Evolutionary conservation across 2,797 vertebrate species (phyloP).

Genomic region (Pempheris klunzingeri): DNA sequence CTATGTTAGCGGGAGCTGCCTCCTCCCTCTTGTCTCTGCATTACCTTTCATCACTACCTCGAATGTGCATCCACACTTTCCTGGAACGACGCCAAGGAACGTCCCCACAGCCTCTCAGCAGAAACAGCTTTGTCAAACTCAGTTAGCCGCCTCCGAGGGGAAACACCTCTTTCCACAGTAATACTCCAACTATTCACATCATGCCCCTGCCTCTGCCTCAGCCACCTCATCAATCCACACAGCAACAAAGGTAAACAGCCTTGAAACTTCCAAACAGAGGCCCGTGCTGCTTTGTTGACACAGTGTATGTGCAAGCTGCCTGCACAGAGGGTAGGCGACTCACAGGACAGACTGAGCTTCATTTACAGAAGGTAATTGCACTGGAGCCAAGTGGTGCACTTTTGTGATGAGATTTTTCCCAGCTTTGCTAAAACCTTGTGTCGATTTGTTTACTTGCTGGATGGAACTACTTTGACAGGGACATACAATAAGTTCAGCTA

Average conservation of each 20-base stretch:
- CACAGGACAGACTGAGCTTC: constrained; percentile 78
- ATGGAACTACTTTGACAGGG: constrained; percentile 64
- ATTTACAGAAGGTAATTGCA: constrained; percentile 87
- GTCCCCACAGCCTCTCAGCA: constrained; percentile 71
- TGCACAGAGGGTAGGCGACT: constrained; percentile 65
- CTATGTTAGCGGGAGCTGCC: constrained; percentile 36
- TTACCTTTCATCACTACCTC: constrained; percentile 69
- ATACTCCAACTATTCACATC: constrained; percentile 81
- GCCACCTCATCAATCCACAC: constrained; percentile 82
- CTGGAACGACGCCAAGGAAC: constrained; percentile 70
- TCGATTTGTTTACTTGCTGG: constrained; percentile 71
- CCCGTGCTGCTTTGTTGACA: constrained; percentile 80
- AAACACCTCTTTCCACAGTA: constrained; percentile 77
- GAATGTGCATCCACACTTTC: constrained; percentile 67
- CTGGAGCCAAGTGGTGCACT: constrained; percentile 80
- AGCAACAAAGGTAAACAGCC: constrained; percentile 85
- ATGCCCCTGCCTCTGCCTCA: constrained; percentile 73
- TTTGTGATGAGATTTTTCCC: constrained; percentile 75
- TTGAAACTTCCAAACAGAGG: constrained; percentile 72
- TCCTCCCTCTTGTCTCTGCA: constrained; percentile 40
- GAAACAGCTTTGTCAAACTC: constrained; percentile 86
- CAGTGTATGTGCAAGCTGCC: constrained; percentile 66
- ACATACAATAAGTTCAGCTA: constrained; percentile 61
- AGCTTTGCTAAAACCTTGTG: constrained; percentile 73
- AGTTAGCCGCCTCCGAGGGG: constrained; percentile 77